Conservation (phyloP, 2,888 invertebrate species). For the Mythimna pallens region DNA sequence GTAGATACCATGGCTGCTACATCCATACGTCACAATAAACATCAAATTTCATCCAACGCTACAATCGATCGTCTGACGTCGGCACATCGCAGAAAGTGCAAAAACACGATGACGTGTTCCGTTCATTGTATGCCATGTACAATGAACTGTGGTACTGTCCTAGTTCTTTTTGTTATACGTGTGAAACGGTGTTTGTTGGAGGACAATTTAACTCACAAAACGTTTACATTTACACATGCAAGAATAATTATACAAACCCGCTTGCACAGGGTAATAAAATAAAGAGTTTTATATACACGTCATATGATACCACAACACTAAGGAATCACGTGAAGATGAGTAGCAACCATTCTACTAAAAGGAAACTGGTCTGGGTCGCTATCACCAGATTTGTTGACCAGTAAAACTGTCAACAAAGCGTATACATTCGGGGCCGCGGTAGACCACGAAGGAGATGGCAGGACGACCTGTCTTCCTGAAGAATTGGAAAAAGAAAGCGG, state of each 20-base stretch:
- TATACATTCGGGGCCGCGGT: too few relatives aligned
- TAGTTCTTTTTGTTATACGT: slow-evolving; percentile 32
- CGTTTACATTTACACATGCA: neutral
- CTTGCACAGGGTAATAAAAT: too few relatives aligned
- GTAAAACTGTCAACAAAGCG: too few relatives aligned
- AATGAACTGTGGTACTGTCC: slow-evolving; percentile 52
- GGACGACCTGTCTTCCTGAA: too few relatives aligned
- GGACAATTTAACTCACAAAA: slow-evolving; percentile 21
- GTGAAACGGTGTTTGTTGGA: slow-evolving; percentile 41
- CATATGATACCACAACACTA: too few relatives aligned
- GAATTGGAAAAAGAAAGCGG: too few relatives aligned
- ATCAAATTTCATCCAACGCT: slow-evolving; percentile 18
- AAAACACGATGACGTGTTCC: slow-evolving; percentile 54
- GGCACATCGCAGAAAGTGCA: slow-evolving; percentile 47
- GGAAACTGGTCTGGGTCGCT: neutral
- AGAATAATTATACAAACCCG: slow-evolving; percentile 1
- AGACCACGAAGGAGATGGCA: too few relatives aligned
- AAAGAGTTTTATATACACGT: too few relatives aligned
- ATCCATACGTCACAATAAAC: slow-evolving; percentile 34
- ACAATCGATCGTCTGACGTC: slow-evolving; percentile 50
- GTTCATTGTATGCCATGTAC: slow-evolving; percentile 46
- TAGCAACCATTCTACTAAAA: neutral
- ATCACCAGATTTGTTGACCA: neutral
- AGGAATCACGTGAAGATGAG: neutral
- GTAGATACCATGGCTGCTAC: slow-evolving; percentile 1